These are phyloP conservation scores for Myopa testacea DNA, from an alignment of 2,888 invertebrate genomes.

Conservation along the genomic window DNA sequence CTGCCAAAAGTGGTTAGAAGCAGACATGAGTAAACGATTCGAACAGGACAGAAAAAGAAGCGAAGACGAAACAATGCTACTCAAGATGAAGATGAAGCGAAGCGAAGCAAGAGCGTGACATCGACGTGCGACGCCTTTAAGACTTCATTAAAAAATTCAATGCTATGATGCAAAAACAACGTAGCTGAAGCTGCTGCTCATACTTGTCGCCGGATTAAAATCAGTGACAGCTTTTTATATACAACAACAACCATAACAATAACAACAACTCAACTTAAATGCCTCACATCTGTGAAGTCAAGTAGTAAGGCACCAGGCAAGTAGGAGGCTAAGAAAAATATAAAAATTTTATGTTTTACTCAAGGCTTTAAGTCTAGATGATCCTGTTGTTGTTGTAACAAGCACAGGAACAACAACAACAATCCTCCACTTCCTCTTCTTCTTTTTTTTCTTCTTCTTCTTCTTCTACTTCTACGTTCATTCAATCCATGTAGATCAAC, in stretches of 20 bases:
- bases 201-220: background rate
- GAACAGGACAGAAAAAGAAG: background rate
- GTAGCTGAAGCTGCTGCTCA: background rate
- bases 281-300: background rate
- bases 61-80: background rate
- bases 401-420: background rate
- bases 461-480: no score
- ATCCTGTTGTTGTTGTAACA: background rate
- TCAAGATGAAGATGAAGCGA: background rate
- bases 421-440: background rate
- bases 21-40: background rate
- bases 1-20: background rate
- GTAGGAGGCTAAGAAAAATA: no score
- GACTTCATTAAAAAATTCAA: background rate
- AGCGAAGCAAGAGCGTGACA: constrained; percentile 16
- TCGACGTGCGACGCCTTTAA: constrained; percentile 14
- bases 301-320: no score
- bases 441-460: background rate
- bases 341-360: background rate
- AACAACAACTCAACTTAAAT: background rate
- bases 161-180: background rate
- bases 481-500: background rate
- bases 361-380: background rate
- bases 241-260: background rate
- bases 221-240: constrained; percentile 16